A percentile compares a stretch with the other conserved stretches of the same genome.
These are phyloP conservation scores for Girardinichthys multiradiatus DNA, from an alignment of 2,113 vertebrate genomes.

Conservation along the genomic window DNA sequence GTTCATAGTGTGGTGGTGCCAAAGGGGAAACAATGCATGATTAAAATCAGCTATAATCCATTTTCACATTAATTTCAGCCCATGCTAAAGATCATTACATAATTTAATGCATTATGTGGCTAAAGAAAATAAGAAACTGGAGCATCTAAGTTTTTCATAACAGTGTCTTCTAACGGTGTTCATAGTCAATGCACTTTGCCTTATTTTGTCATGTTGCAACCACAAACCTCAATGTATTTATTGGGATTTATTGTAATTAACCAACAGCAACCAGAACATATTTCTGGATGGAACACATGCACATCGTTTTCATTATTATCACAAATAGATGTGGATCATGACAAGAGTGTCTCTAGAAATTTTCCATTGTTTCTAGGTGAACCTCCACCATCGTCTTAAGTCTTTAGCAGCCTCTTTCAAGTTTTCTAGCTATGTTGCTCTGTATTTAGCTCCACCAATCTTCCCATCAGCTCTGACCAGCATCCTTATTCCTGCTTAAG, in stretches of 20 bases:
- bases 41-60: not conserved
- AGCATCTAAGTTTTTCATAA: not conserved
- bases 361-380: no score
- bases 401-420: not conserved
- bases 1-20: not conserved
- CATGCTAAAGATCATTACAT: not conserved
- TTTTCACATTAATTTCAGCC: not conserved
- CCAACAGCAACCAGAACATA: not conserved
- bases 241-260: not conserved
- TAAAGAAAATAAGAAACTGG: not conserved
- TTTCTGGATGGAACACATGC: not conserved
- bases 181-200: not conserved
- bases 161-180: not conserved
- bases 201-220: not conserved
- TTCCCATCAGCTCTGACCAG: no score
- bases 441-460: no score
- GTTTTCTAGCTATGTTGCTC: no score
- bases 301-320: no score
- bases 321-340: no score
- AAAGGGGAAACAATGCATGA: not conserved
- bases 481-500: no score
- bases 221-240: not conserved
- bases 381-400: not conserved
- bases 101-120: not conserved
- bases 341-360: not conserved